Base-by-base conservation (phyloP, 1,140 invertebrate genomes). In the Harlomillsia oculata region DNA sequence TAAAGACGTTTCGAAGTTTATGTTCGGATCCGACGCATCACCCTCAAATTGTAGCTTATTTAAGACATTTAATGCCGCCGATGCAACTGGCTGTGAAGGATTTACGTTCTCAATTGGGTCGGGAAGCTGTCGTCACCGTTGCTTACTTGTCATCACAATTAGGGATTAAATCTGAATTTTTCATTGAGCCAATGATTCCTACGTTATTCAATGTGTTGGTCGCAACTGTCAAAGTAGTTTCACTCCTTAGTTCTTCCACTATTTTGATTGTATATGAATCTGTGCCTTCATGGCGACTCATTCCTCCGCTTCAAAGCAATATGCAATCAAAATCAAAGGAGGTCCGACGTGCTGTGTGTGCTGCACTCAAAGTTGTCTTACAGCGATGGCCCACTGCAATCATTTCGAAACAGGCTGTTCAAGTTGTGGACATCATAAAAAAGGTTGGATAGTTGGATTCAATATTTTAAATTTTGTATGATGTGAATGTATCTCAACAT, bases 311-410 rank as follows among this genome's bases (percentile, higher is more conserved):
- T n/a, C 64, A 62, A 45, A 39, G 29, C 21, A 60, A 65, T 34
- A 65, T 65, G 59, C 32, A 46, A 30, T 60, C 60, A 13, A 65
- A 65, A 40, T 62, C 64, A 20, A 65, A 62, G 34, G 64, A 65
- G 46, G 54, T 65, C 36, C 56, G 64, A 1, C 49, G 64, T 30
- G 64, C 64, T 11, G 60, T 65, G 5, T 62, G 60, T 51, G 39
- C n/a, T 1, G 57, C 56, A 14, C 26, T 65, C n/a, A 62, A 62
- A 49, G 44, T 62, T 34, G 48, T 65, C 25, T 46, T 65, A 5
- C 16, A 20, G 20, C 43, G 46, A 25, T 65, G 64, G 64, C 44
- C 60, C 6, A 20, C 50, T 13, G 5, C 41, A 2, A 46, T 49
- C 14, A 55, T 65, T 30, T 54, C 54, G 40, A 60, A 50, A 37